phyloP scores from a whole-genome alignment of 2,888 invertebrate species.

The Apomyelois bistriatella region DNA sequence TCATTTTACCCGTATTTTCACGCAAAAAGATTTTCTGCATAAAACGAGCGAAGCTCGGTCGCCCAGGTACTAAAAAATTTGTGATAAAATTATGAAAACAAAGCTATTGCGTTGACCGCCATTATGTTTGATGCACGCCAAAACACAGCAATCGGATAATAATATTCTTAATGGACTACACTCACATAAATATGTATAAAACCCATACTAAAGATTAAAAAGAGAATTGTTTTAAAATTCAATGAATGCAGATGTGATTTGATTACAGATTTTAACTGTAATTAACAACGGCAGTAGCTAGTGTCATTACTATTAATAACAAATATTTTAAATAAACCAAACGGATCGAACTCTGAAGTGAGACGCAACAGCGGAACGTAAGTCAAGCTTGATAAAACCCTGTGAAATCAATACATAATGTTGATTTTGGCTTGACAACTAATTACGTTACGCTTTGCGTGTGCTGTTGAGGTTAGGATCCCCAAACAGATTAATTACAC shows the following conservation, averaged over 20 bases:
- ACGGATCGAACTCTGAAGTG: neutral
- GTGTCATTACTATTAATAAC: constrained; percentile 3
- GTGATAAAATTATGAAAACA: too few species aligned
- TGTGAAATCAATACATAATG: neutral
- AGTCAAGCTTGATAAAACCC: neutral
- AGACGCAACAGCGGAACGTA: neutral
- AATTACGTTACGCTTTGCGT: neutral
- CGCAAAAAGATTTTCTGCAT: too few species aligned
- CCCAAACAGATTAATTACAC: constrained; percentile 28
- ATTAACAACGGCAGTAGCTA: constrained; percentile 4
- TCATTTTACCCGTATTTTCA: too few species aligned
- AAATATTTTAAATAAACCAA: constrained; percentile 10
- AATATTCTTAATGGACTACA: neutral
- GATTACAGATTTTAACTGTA: constrained; percentile 5
- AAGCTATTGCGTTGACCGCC: too few species aligned
- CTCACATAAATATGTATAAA: neutral
- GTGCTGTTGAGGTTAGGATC: neutral
- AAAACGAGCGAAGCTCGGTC: too few species aligned
- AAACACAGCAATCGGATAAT: too few species aligned
- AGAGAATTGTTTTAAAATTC: constrained; percentile 33
- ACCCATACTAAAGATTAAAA: neutral
- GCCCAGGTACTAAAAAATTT: too few species aligned
- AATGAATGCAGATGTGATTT: constrained; percentile 24
- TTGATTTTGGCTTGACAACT: neutral
- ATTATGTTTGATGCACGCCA: too few species aligned